phyloP scores from a whole-genome alignment of 2,888 invertebrate species.

The Tetheella fluctuosa region DNA sequence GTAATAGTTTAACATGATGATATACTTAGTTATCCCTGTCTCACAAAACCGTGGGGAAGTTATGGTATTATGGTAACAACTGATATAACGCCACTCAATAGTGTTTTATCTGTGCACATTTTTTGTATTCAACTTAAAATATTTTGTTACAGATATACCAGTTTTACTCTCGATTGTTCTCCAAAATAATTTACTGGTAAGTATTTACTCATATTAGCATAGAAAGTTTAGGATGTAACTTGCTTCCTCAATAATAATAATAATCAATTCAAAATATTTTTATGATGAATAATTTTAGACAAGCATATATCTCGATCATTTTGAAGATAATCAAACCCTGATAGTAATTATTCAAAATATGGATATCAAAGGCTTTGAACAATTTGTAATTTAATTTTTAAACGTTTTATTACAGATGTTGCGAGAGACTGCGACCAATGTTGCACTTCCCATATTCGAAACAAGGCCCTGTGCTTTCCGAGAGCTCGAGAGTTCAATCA shows the following conservation, averaged over 20 bases:
- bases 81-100: conserved; percentile 20
- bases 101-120: neutral
- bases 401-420: conserved; percentile 15
- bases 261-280: neutral
- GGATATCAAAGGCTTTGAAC: neutral
- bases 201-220: neutral
- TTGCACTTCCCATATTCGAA: neutral
- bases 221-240: neutral
- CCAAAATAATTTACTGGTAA: neutral
- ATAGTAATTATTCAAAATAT: neutral
- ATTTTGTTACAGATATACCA: neutral
- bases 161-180: neutral
- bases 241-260: neutral
- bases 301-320: conserved; percentile 69
- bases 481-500: too few species aligned
- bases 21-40: conserved; percentile 65
- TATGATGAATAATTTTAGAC: conserved; percentile 56
- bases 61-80: conserved; percentile 60
- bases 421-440: neutral
- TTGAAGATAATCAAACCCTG: conserved; percentile 61
- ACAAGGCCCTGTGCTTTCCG: neutral
- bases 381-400: neutral
- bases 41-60: conserved; percentile 59
- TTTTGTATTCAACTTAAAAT: neutral
- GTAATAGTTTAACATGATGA: conserved; percentile 47